phyloP scores from a whole-genome alignment of 64 coral and sea anemone species.

The Anthopleura sola region DNA sequence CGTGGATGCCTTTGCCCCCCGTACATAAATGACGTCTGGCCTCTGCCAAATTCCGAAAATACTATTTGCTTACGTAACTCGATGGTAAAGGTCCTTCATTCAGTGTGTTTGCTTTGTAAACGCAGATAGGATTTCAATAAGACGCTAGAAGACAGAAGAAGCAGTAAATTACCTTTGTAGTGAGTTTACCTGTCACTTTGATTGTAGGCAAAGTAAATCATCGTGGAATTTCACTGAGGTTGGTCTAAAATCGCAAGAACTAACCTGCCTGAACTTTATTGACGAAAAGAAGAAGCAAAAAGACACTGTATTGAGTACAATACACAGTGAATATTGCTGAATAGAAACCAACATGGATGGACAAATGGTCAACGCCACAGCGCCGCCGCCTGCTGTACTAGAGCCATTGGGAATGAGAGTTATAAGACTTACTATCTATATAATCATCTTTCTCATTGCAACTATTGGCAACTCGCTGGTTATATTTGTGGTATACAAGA shows the following conservation, averaged over 20 bases:
- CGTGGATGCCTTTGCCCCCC: background rate
- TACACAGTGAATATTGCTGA: background rate
- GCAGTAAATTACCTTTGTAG: constrained; percentile 20
- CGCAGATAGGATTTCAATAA: constrained; percentile 20
- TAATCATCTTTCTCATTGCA: constrained; percentile 69
- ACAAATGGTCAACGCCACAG: background rate
- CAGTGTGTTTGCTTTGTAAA: constrained; percentile 23
- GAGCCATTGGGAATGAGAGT: constrained; percentile 58
- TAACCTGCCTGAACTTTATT: background rate
- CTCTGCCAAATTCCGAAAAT: constrained; percentile 4
- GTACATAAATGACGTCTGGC: background rate
- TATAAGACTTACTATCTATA: constrained; percentile 48
- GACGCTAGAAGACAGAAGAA: constrained; percentile 24
- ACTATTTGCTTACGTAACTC: constrained; percentile 27
- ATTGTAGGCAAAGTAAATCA: constrained; percentile 23
- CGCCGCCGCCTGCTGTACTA: background rate
- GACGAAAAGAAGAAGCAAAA: background rate
- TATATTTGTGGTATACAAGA: constrained; percentile 76
- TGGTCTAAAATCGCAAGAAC: background rate
- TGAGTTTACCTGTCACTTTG: constrained; percentile 25
- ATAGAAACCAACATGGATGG: background rate
- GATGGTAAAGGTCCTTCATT: constrained; percentile 4
- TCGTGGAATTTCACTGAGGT: constrained; percentile 8
- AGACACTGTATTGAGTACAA: background rate
- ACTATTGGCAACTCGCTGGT: constrained; percentile 65